Evolutionary conservation across 2,797 vertebrate species (phyloP).

Genomic region (Pseudopleuronectes americanus): DNA sequence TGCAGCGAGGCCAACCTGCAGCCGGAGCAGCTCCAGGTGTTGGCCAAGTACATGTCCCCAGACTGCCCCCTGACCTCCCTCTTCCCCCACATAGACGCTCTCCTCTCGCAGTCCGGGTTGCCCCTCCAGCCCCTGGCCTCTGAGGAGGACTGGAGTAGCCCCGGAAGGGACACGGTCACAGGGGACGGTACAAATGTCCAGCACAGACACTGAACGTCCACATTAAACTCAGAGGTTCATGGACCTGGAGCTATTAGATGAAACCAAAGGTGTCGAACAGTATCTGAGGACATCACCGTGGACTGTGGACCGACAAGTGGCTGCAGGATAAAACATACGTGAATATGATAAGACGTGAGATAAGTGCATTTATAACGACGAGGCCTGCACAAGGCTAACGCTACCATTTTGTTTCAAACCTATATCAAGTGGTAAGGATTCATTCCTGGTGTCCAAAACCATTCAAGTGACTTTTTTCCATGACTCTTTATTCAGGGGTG

Average conservation of each 20-base stretch:
- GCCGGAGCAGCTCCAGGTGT: constrained; percentile 93
- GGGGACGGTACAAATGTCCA: background rate
- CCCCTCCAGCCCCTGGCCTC: constrained; percentile 31
- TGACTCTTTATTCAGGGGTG: too few species aligned
- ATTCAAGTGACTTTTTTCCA: background rate
- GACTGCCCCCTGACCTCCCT: constrained; percentile 91
- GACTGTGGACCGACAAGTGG: constrained; percentile 5
- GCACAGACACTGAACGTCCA: too few species aligned
- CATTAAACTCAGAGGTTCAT: too few species aligned
- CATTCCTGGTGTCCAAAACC: constrained; percentile 12
- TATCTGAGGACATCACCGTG: constrained; percentile 6
- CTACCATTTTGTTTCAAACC: constrained; percentile 1
- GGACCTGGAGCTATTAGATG: constrained; percentile 35
- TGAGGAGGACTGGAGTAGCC: constrained; percentile 38
- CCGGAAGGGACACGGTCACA: constrained; percentile 29
- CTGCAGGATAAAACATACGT: constrained; percentile 59
- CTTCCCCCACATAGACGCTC: constrained; percentile 74
- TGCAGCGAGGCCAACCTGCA: constrained; percentile 90
- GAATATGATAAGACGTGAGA: background rate
- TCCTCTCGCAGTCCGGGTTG: constrained; percentile 42
- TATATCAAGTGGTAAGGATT: background rate
- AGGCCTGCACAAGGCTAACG: background rate
- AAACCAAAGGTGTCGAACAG: constrained; percentile 31
- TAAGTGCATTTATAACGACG: constrained; percentile 5
- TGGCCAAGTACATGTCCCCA: constrained; percentile 89